These are phyloP conservation scores for Sitophilus oryzae DNA, from an alignment of 1,140 invertebrate species.

Conservation along the genomic window DNA sequence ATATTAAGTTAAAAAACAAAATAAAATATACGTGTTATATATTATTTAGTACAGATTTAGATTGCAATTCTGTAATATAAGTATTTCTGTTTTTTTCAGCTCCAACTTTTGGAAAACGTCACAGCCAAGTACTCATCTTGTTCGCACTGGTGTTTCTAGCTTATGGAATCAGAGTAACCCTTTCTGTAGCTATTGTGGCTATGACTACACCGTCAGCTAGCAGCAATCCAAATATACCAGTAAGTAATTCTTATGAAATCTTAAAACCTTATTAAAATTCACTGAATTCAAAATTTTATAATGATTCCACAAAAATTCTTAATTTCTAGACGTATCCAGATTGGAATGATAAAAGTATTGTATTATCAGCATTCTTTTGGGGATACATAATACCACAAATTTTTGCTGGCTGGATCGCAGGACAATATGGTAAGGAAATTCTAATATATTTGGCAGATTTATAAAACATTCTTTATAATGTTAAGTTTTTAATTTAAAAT, in stretches of 20 bases:
- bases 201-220: constrained; percentile 53
- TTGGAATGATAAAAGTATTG: constrained; percentile 50
- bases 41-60: no score
- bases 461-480: no score
- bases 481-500: no score
- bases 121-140: constrained; percentile 57
- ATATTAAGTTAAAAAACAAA: no score
- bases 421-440: constrained; percentile 44
- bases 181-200: constrained; percentile 65
- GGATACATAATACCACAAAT: constrained; percentile 54
- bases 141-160: constrained; percentile 58
- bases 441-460: no score
- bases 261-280: background rate
- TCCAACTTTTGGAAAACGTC: constrained; percentile 53
- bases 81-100: constrained; percentile 18
- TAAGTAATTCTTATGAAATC: constrained; percentile 27
- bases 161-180: constrained; percentile 59
- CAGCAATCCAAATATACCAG: constrained; percentile 36
- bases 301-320: background rate
- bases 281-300: background rate
- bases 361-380: constrained; percentile 65
- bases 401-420: constrained; percentile 61
- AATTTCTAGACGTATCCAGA: constrained; percentile 33
- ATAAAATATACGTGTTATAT: no score
- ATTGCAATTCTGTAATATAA: no score